A percentile compares a stretch with the other conserved stretches of the same genome.
These are phyloP conservation scores for Caenorhabditis plicata DNA, from an alignment of 2,888 invertebrate species.

Conservation along the genomic window DNA sequence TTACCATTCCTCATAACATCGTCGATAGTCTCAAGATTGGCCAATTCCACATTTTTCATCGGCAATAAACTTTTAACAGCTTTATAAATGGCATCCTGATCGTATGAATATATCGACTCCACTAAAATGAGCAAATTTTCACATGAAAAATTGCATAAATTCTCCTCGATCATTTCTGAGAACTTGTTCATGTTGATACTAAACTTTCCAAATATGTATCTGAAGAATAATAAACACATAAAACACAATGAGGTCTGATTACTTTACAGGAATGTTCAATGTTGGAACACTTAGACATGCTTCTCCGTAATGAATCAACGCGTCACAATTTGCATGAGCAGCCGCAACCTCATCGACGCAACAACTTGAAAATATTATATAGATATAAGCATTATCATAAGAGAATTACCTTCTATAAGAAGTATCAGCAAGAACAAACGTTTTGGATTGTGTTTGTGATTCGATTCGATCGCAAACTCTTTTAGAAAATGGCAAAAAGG, in stretches of 20 bases:
- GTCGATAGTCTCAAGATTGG: constrained; percentile 1
- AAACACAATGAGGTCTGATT: constrained; percentile 18
- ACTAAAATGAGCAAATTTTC: constrained; percentile 19
- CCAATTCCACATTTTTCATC: background rate
- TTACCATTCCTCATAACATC: constrained; percentile 3
- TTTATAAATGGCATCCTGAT: constrained; percentile 1
- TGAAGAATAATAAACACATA: background rate
- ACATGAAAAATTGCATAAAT: background rate
- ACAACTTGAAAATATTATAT: constrained; percentile 72
- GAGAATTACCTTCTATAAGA: constrained; percentile 55
- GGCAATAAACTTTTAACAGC: constrained; percentile 3
- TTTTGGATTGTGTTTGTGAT: constrained; percentile 18
- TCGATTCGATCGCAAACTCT: constrained; percentile 26
- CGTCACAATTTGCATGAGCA: constrained; percentile 82
- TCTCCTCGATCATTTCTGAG: background rate
- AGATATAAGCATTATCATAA: background rate
- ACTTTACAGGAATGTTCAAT: constrained; percentile 75
- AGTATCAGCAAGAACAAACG: constrained; percentile 61
- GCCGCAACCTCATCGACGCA: constrained; percentile 88
- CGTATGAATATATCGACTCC: constrained; percentile 29
- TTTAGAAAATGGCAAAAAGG: constrained; percentile 42
- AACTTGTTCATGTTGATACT: too few relatives aligned
- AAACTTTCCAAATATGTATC: too few relatives aligned
- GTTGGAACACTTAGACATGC: constrained; percentile 79
- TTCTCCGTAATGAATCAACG: constrained; percentile 86